Evolutionary conservation across 1,140 invertebrate genomes (phyloP).

Genomic region (Doryteuthis pealeii): DNA sequence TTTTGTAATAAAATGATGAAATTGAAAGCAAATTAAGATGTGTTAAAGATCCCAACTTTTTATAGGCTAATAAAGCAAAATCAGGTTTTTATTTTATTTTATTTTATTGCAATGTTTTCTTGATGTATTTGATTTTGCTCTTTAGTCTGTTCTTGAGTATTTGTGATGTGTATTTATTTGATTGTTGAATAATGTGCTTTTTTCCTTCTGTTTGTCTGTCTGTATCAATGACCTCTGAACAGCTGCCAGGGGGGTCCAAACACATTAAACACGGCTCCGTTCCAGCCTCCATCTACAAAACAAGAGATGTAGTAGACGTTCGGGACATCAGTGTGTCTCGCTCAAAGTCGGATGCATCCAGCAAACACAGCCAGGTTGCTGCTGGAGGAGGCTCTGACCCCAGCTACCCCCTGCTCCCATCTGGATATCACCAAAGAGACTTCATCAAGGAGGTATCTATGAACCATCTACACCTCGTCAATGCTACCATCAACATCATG

Average conservation of each 20-base stretch:
- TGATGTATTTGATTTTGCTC: not conserved
- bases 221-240: slow-evolving; percentile 10
- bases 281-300: slow-evolving; percentile 24
- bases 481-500: not conserved
- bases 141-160: not conserved
- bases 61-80: too few species aligned
- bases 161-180: slow-evolving; percentile 7
- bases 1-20: too few species aligned
- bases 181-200: slow-evolving; percentile 5
- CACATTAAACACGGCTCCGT: slow-evolving; percentile 32
- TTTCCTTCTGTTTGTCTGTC: not conserved
- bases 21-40: too few species aligned
- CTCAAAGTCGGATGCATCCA: slow-evolving; percentile 32
- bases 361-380: slow-evolving; percentile 6
- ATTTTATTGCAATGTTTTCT: too few species aligned
- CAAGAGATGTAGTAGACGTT: not conserved
- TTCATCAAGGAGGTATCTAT: slow-evolving; percentile 9
- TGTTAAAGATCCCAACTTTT: too few species aligned
- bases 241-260: slow-evolving; percentile 26
- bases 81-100: too few species aligned
- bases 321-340: slow-evolving; percentile 23
- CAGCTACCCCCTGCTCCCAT: not conserved
- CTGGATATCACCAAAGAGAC: not conserved
- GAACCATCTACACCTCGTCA: not conserved
- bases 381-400: not conserved